phyloP scores from a whole-genome alignment of 2,888 invertebrate species.

The Agonopterix subpropinquella region DNA sequence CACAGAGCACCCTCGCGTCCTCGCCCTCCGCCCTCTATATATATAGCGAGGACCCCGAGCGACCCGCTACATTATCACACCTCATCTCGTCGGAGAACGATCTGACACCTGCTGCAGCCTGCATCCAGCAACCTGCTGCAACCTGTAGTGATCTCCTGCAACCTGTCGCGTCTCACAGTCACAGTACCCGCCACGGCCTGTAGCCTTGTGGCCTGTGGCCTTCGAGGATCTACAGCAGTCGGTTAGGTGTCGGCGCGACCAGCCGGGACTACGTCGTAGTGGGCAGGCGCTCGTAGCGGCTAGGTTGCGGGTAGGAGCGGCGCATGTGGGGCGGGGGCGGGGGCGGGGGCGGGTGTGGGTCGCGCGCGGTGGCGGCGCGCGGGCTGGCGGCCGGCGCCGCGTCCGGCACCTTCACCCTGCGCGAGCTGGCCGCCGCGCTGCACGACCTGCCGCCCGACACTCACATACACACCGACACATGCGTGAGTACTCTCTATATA shows the following conservation, averaged over 20 bases:
- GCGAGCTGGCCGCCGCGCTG: constrained; percentile 32
- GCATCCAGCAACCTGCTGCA: too few species aligned
- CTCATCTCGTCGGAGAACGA: background rate
- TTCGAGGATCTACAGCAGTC: too few species aligned
- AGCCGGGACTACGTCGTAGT: background rate
- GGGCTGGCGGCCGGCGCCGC: constrained; percentile 36
- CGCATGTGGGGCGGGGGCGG: constrained; percentile 22
- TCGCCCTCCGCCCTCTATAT: background rate
- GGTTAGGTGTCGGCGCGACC: background rate
- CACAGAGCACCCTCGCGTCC: too few species aligned
- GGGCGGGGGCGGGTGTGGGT: constrained; percentile 44
- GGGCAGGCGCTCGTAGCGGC: constrained; percentile 21
- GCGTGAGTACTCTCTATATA: background rate
- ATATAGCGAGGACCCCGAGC: background rate
- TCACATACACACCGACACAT: background rate
- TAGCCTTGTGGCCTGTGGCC: background rate
- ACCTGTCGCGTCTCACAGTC: background rate
- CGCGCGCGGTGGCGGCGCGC: constrained; percentile 33
- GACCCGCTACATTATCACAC: background rate
- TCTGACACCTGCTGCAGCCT: background rate
- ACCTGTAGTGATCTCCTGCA: background rate
- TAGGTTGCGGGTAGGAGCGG: constrained; percentile 18
- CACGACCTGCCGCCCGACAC: constrained; percentile 1
- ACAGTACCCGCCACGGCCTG: background rate
- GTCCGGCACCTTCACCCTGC: constrained; percentile 31